A percentile compares a stretch with the other conserved stretches of the same genome.
Conservation (phyloP, 2,888 invertebrate species). For the Apeira syringaria region DNA sequence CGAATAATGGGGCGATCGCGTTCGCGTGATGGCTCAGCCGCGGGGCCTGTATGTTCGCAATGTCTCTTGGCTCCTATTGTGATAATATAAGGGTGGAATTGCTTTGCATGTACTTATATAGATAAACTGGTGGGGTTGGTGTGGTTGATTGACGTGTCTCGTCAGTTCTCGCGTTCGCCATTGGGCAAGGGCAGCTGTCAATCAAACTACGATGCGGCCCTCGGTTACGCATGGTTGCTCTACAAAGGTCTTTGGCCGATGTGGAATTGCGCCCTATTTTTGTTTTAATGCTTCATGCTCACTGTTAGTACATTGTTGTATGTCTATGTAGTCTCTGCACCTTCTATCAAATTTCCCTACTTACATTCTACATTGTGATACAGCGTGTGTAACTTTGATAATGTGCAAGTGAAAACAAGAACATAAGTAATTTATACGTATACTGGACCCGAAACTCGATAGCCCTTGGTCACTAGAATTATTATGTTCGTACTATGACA, state of each 20-base stretch:
- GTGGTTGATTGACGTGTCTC: conserved; percentile 90
- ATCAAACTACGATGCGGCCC: conserved; percentile 84
- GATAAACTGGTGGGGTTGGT: conserved; percentile 56
- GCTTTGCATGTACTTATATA: conserved; percentile 36
- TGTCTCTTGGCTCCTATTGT: conserved; percentile 44
- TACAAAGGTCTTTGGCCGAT: conserved; percentile 41
- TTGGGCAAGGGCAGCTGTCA: conserved; percentile 92
- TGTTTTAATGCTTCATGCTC: conserved; percentile 14
- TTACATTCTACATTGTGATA: no score
- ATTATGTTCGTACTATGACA: conserved; percentile 39
- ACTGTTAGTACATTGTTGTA: conserved; percentile 8
- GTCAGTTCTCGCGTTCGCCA: conserved; percentile 90
- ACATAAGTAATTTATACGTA: conserved; percentile 61
- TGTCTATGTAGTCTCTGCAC: background rate
- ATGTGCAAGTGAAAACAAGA: conserved; percentile 33
- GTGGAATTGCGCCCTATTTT: conserved; percentile 29
- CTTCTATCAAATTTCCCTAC: no score
- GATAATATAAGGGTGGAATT: conserved; percentile 53
- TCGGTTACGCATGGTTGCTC: conserved; percentile 63
- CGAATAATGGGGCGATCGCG: conserved; percentile 82
- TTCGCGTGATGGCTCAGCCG: conserved; percentile 72
- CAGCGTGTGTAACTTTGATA: no score
- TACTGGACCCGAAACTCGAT: conserved; percentile 74
- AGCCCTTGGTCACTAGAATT: conserved; percentile 68
- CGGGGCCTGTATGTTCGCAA: conserved; percentile 54